Base-by-base conservation (phyloP, 2,888 invertebrate species). In the Conops quadrifasciatus region DNA sequence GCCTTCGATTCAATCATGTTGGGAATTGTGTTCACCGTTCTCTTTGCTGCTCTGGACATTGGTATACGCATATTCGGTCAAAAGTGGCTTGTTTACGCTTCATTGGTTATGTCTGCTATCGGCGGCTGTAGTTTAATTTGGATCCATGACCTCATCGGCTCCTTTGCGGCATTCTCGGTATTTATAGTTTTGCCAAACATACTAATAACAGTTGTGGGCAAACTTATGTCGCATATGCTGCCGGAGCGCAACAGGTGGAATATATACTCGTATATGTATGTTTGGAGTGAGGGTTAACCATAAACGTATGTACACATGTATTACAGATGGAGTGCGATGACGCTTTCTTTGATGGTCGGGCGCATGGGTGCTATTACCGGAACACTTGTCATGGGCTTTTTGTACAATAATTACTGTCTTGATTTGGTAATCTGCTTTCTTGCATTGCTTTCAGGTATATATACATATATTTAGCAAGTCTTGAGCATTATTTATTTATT, bases 251-350 rank as follows among this genome's bases (percentile, higher is more conserved):
- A 77, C 5, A 75, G 72, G 75, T 75, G 36, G 16, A 1, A n/a
- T 9, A 16, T 45, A 15, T 13, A 26, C 58, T 51, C 1, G 2
- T 24, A 15, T 5, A 36, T 53, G 24, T 7, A 56, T 45, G 58
- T 5, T 1, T 51, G 7, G n/a, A n/a, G n/a, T n/a, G n/a, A n/a
- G n/a, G n/a, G n/a, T n/a, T n/a, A n/a, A n/a, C n/a, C n/a, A n/a
- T n/a, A n/a, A n/a, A n/a, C n/a, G n/a, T n/a, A n/a, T n/a, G n/a
- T n/a, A n/a, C n/a, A n/a, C n/a, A n/a, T n/a, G n/a, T n/a, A n/a
- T n/a, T n/a, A n/a, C n/a, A 73, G 80, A 1, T 79, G 72, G 4
- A 80, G 77, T 65, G 80, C 79, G 0, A 43, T 79, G n/a, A 77
- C 80, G 43, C 76, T 80, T 16, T 74, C 76, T n/a, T 56, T 79